A percentile compares a stretch with the other conserved stretches of the same genome.
Evolutionary conservation across 2,797 vertebrate genomes (phyloP).

Genomic region (Philypnodon macrostomus): DNA sequence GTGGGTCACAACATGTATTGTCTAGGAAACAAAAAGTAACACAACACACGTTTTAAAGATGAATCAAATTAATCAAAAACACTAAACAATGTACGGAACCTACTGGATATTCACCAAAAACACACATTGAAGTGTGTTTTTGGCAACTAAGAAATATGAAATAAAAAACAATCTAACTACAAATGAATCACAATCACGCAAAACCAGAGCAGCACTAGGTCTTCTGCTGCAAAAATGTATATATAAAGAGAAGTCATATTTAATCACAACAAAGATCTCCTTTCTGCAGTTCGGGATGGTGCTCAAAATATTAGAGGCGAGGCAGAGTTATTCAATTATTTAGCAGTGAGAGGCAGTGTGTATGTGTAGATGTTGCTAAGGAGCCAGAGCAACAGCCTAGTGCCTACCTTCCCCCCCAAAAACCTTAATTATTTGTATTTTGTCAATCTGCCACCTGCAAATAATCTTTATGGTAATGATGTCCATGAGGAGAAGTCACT

Average conservation of each 20-base stretch:
- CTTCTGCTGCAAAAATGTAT: neutral
- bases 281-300: slow-evolving; percentile 7
- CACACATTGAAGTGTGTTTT: too few species aligned
- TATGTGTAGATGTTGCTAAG: slow-evolving; percentile 47
- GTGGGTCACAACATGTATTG: too few species aligned
- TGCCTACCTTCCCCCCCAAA: slow-evolving; percentile 20
- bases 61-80: too few species aligned
- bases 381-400: slow-evolving; percentile 34
- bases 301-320: slow-evolving; percentile 15
- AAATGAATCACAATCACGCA: too few species aligned
- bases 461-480: slow-evolving; percentile 19
- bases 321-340: slow-evolving; percentile 36
- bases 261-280: slow-evolving; percentile 4
- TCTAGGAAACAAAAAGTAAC: too few species aligned
- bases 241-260: neutral
- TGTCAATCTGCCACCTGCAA: slow-evolving; percentile 12
- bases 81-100: too few species aligned
- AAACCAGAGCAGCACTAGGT: neutral
- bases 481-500: slow-evolving; percentile 2
- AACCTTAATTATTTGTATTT: slow-evolving; percentile 13
- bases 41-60: too few species aligned
- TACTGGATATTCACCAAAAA: too few species aligned
- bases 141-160: too few species aligned
- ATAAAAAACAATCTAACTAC: neutral
- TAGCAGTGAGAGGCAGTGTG: slow-evolving; percentile 15